Evolutionary conservation across 2,797 vertebrate species (phyloP).

Genomic region (Pseudochaenichthys georgianus): DNA sequence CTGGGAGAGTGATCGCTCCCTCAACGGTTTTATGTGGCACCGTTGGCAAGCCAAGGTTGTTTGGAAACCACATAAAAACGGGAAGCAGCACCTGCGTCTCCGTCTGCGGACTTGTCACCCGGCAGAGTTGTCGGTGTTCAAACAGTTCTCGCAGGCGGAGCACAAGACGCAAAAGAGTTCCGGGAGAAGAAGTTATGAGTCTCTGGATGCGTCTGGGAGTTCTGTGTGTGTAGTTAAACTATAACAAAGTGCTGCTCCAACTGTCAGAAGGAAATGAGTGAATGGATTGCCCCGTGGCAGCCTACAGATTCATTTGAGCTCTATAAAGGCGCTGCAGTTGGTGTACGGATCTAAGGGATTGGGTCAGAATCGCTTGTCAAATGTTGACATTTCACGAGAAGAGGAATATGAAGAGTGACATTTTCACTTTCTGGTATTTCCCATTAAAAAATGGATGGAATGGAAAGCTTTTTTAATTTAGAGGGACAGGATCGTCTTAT

Average conservation of each 20-base stretch:
- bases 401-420: constrained; percentile 40
- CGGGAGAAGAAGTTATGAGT: constrained; percentile 46
- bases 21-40: constrained; percentile 70
- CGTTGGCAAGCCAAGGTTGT: constrained; percentile 72
- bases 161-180: constrained; percentile 39
- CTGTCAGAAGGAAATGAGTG: constrained; percentile 45
- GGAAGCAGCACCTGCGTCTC: constrained; percentile 67
- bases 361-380: constrained; percentile 42
- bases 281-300: constrained; percentile 55
- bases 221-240: constrained; percentile 31
- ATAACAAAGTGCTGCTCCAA: constrained; percentile 43
- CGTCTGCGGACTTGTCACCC: constrained; percentile 57
- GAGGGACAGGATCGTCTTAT: not conserved
- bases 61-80: constrained; percentile 76
- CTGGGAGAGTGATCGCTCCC: constrained; percentile 68
- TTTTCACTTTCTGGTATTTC: constrained; percentile 44
- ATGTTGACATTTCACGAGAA: constrained; percentile 54
- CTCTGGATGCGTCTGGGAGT: constrained; percentile 31
- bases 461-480: constrained; percentile 14
- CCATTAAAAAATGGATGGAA: too few relatives aligned
- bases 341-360: constrained; percentile 24
- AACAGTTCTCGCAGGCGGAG: constrained; percentile 32
- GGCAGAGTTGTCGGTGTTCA: constrained; percentile 58
- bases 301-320: constrained; percentile 23
- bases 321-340: constrained; percentile 17